Evolutionary conservation across 2,888 invertebrate genomes (phyloP), one percentile per base, ranked within the genome.

Genomic region (Erannis defoliaria): DNA sequence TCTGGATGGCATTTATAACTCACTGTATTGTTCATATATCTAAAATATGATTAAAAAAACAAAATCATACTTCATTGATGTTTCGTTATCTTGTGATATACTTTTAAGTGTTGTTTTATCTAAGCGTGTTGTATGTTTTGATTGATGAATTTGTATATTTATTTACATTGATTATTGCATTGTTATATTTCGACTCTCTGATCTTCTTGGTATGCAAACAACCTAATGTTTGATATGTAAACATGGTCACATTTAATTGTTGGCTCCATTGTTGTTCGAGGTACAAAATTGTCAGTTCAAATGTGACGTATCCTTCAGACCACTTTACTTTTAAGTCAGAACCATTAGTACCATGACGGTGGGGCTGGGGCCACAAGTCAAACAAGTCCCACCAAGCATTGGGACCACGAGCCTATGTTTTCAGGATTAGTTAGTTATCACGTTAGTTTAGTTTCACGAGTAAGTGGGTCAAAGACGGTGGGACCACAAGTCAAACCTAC

Each of bases 91-190:
- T 75, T 74, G 66, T 78, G 74, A 76, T 77, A 74, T 69, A 76
- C 76, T 71, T 74, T 77, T 67, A 29, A 62, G 21, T 29, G 49
- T 54, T 64, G 55, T 64, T 61, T 62, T 66, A 62, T 55, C 56
- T 55, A 38, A 18, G 31, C 21, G 26, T 57, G 56, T 60, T 63
- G 45, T 49, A 53, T 67, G 61, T 63, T 85, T 79, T 83, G 85
- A 84, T 84, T 86, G 81, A 80, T 78, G 70, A 82, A 61, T 62
- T 79, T 78, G 73, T 84, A 73, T 87, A 80, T 88, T 84, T 87
- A 80, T 88, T 84, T 82, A 82, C 76, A 80, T 82, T 84, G 75
- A 77, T 75, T 71, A 77, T 67, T 70, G 80, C 74, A 84, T 88
- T 88, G 84, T 85, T 84, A 83, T 85, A 78, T 79, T 73, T 74